Base-by-base conservation (phyloP, 1,140 invertebrate genomes). In the Lethrus apterus region DNA sequence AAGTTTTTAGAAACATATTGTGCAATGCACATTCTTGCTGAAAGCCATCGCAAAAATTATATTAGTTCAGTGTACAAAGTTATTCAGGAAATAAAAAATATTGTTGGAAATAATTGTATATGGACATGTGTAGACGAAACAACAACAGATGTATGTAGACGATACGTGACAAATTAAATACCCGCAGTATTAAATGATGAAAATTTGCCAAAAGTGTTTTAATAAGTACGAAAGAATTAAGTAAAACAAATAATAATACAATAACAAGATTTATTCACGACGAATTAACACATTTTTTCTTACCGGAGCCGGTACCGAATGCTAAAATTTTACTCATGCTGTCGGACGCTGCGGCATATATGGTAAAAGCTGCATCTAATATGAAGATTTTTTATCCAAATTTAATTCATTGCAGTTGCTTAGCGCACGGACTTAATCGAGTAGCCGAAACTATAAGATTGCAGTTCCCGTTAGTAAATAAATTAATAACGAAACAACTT, bases 401-500 rank as follows among this genome's bases (percentile, higher is more conserved):
- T 20, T 38, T 38, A 38, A 17, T 38, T 38, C 35, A 38, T 38
- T 14, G 3, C 8, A 38, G 4, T 9, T 38, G 35, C 15, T 14
- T 24, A 19, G 24, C 24, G n/a, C n/a, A n/a, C n/a, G n/a, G n/a
- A n/a, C 15, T 19, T 33, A 33, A n/a, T 33, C 13, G 5, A 8
- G 13, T 15, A 8, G 13, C 13, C 14, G 14, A 14, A 5, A 8
- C 13, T 15, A 33, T 33, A 33, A 33, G 31, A 42, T 29, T 14
- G 40, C 15, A 11, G 11, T n/a, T 18, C 11, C 24, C 20, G 11
- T 29, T 42, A 42, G 40, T 42, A 13, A 42, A 42, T 42, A 19
- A 42, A 24, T 24, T 42, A 24, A 42, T 42, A 18, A 42, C 4
- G n/a, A n/a, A n/a, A n/a, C n/a, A n/a, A n/a, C n/a, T n/a, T n/a